Evolutionary conservation across 2,888 invertebrate genomes (phyloP), one percentile per base, ranked within the genome.

Genomic region (Parnassius orleans): DNA sequence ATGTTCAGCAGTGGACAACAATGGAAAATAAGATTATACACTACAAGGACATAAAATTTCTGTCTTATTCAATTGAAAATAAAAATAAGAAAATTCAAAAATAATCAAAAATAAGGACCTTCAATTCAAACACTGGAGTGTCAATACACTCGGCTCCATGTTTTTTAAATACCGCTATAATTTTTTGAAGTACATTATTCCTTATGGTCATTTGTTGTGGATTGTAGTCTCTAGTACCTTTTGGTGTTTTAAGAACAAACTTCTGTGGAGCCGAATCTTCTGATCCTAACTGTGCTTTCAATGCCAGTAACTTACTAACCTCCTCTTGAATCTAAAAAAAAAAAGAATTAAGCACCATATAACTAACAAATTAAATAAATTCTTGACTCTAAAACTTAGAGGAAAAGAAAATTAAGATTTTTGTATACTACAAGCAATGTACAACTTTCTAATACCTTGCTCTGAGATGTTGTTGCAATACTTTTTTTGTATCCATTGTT

Each of bases 131-230:
- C 15, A 99, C 97, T 52, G 99, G 99, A 33, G 99, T 99, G 79
- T 99, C 99, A 78, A 99, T 98, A 19, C 98, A 97, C 80, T 98
- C 98, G 15, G 98, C 99, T 48, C 99, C 99, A 78, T 99, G 99
- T 68, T 95, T 95, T 82, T 99, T 98, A 82, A 99, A 99, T 61
- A 98, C 96, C 5, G 93, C 85, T 24, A 96, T 93, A 68, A 99
- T 97, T 85, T 96, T 97, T 65, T 96, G 94, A 69, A 99, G 92
- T 1, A 98, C 97, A 65, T 93, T 93, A 74, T 97, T 95, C 43
- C 99, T 93, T 64, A 99, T 92, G 0, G 97, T 95, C 98, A 99
- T 99, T 87, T 99, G 98, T 73, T 96, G 95, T 0, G 99, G 98
- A 64, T 94, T 95, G 89, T 97, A 99, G 83, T 99, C 99, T 63